A percentile compares a stretch with the other conserved stretches of the same genome.
Conservation (phyloP, 2,888 invertebrate species). For the Drosophila anomelani region DNA sequence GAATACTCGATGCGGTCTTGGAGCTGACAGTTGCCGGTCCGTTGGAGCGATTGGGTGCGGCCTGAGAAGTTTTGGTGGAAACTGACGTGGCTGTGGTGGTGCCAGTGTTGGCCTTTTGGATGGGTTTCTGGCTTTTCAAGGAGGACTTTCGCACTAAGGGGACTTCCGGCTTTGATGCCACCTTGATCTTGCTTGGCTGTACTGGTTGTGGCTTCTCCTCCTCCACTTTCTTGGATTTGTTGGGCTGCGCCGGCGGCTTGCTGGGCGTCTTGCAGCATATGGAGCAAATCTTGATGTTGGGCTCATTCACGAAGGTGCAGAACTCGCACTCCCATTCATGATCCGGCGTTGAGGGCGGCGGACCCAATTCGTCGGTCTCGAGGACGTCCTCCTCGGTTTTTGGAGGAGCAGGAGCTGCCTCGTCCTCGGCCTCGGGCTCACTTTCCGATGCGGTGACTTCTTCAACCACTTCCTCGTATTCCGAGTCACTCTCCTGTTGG, state of each 20-base stretch:
- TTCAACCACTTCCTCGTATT: conserved; percentile 55
- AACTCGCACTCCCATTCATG: conserved; percentile 94
- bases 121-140: conserved; percentile 43
- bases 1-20: conserved; percentile 26
- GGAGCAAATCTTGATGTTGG: conserved; percentile 91
- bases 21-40: not conserved
- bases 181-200: conserved; percentile 6
- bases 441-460: conserved; percentile 51
- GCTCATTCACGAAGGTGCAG: conserved; percentile 94
- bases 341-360: conserved; percentile 86
- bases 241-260: conserved; percentile 63
- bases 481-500: conserved; percentile 52
- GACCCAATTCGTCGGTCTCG: conserved; percentile 76
- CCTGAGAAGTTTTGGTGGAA: not conserved
- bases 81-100: not conserved
- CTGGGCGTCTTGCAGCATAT: conserved; percentile 94
- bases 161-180: conserved; percentile 20
- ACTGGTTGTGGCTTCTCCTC: conserved; percentile 22
- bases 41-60: conserved; percentile 29
- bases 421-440: conserved; percentile 55
- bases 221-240: conserved; percentile 13
- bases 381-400: conserved; percentile 14
- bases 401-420: conserved; percentile 17
- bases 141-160: conserved; percentile 56
- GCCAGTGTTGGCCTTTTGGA: conserved; percentile 20